Conservation (phyloP, 2,888 invertebrate species). For the Matsumyia berberina region DNA sequence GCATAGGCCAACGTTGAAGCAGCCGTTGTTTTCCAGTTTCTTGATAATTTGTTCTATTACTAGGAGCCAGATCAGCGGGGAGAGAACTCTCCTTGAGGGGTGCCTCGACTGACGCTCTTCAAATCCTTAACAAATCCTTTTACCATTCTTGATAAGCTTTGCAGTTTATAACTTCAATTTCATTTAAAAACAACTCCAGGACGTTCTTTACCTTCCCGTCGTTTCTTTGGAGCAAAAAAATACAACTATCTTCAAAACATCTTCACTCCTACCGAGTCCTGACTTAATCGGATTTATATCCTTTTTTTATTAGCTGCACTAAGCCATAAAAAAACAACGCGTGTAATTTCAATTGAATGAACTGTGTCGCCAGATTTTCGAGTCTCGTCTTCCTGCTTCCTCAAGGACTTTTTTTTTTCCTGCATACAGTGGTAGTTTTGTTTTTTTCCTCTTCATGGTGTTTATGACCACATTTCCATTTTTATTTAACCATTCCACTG, state of each 20-base stretch:
- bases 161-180: neutral
- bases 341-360: slow-evolving; percentile 56
- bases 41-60: too few species aligned
- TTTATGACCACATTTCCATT: slow-evolving; percentile 56
- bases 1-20: too few species aligned
- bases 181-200: neutral
- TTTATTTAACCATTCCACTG: slow-evolving; percentile 34
- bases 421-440: slow-evolving; percentile 20
- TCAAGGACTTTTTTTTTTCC: too few species aligned
- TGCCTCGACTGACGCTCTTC: too few species aligned
- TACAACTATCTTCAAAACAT: neutral
- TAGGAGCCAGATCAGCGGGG: too few species aligned
- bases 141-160: too few species aligned
- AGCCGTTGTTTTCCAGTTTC: too few species aligned
- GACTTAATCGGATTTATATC: slow-evolving; percentile 11
- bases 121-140: too few species aligned
- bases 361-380: slow-evolving; percentile 57
- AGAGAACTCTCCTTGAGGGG: too few species aligned
- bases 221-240: neutral
- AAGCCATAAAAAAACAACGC: slow-evolving; percentile 31
- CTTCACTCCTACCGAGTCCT: neutral
- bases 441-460: slow-evolving; percentile 1
- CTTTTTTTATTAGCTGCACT: slow-evolving; percentile 44
- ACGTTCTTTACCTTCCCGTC: neutral
- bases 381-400: neutral